Base-by-base conservation (phyloP, 2,888 invertebrate genomes). In the Priocnemis perturbator region DNA sequence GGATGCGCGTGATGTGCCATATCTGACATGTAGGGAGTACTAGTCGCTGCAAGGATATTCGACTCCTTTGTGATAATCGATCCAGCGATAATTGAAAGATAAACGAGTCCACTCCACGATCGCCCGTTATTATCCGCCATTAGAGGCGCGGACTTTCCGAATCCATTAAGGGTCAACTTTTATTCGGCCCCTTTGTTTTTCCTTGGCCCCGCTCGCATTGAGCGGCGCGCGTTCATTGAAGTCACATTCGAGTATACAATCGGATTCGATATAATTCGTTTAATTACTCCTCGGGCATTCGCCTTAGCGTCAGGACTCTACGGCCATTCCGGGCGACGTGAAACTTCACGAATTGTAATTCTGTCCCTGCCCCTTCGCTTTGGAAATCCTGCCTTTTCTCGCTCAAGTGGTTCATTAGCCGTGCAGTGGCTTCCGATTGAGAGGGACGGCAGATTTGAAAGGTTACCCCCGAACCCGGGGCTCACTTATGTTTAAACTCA, bases 391-490 rank as follows among this genome's bases (percentile, higher is more conserved):
- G 58, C 21, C 26, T 30, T 61, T 50, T 60, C 58, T 57, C 26
- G 30, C 20, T 74, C 67, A 59, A 70, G 74, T 59, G 67, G 73
- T 70, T 74, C 73, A 70, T 74, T 74, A 74, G 63, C 48, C 52
- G 56, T n/a, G 15, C 44, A 50, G 44, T 47, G 20, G 19, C 44
- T 23, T 60, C 52, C 62, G 52, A 61, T 64, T 30, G 64, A 64
- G 60, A 64, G 56, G 64, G 30, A 30, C 21, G 37, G 26, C 37
- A n/a, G 55, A 47, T 59, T 63, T 23, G 56, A 47, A 37, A 53
- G 30, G 37, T 14, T 14, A 21, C 15, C 53, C 37, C 53, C 7
- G 37, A 37, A 37, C 37, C 4, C 2, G 37, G 52, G 20, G 63
- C 48, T n/a, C n/a, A 20, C 50, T 65, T 61, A 50, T 30, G 48